Percentiles rank a stretch among this genome's conserved stretches.
Evolutionary conservation across 2,113 vertebrate genomes (phyloP).

Genomic region (Nyctereutes procyonoides): DNA sequence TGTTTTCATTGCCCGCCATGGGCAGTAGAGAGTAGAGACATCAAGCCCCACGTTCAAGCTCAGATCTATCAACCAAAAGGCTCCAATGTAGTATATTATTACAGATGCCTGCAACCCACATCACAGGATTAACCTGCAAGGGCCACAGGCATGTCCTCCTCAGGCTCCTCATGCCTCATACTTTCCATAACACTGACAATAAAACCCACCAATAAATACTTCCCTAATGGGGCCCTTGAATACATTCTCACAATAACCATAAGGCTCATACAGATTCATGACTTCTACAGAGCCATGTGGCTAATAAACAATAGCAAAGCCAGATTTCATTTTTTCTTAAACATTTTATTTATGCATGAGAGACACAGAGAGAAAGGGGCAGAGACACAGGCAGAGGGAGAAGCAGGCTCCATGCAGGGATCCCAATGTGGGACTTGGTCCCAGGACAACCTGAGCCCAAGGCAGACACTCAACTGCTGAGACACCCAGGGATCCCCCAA

Average conservation of each 20-base stretch:
- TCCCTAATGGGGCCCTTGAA: constrained; percentile 23
- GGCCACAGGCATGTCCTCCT: not conserved
- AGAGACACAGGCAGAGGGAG: too few species aligned
- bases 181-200: not conserved
- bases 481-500: not conserved
- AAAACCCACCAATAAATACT: constrained; percentile 52
- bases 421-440: too few species aligned
- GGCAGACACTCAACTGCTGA: too few species aligned
- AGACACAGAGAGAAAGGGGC: too few species aligned
- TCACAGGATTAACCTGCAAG: not conserved
- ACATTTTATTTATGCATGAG: too few species aligned
- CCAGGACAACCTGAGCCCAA: too few species aligned
- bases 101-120: not conserved
- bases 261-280: constrained; percentile 31
- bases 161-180: not conserved
- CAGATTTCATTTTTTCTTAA: not conserved
- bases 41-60: not conserved
- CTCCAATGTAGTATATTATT: not conserved
- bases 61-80: not conserved
- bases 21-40: not conserved
- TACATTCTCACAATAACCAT: constrained; percentile 10
- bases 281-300: constrained; percentile 47
- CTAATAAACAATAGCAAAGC: constrained; percentile 37
- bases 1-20: not conserved
- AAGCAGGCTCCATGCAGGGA: too few species aligned